These are phyloP conservation scores for Aythya baeri DNA, from an alignment of 2,113 vertebrate genomes.

Conservation along the genomic window DNA sequence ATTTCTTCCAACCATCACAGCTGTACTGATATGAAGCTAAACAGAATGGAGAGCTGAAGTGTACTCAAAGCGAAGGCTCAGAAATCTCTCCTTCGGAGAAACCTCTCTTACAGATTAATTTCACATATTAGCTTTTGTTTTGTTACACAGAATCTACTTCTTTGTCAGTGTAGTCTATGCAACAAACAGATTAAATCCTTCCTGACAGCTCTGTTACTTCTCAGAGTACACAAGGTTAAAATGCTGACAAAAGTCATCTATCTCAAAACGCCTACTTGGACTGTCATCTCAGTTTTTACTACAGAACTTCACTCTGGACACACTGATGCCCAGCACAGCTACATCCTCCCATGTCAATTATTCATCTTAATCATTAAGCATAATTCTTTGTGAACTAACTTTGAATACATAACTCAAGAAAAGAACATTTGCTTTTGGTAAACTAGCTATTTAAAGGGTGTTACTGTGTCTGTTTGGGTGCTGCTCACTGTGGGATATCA, in stretches of 20 bases:
- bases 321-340: background rate
- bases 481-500: background rate
- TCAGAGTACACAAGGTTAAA: background rate
- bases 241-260: background rate
- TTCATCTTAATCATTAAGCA: background rate
- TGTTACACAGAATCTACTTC: background rate
- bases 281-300: background rate
- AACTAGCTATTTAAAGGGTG: background rate
- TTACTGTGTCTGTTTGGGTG: background rate
- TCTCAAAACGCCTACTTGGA: background rate
- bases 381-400: background rate
- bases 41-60: background rate
- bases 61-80: background rate
- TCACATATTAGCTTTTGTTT: background rate
- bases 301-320: background rate
- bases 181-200: background rate
- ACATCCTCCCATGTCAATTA: background rate
- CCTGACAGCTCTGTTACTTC: background rate
- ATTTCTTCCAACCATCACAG: background rate
- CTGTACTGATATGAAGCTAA: background rate
- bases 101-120: background rate
- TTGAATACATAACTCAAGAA: background rate
- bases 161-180: background rate
- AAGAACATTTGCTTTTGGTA: background rate
- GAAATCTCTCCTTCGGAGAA: background rate